Percentiles rank a stretch among this genome's conserved stretches.
phyloP scores from a whole-genome alignment of 2,888 invertebrate genomes.

The Sycophila texana region DNA sequence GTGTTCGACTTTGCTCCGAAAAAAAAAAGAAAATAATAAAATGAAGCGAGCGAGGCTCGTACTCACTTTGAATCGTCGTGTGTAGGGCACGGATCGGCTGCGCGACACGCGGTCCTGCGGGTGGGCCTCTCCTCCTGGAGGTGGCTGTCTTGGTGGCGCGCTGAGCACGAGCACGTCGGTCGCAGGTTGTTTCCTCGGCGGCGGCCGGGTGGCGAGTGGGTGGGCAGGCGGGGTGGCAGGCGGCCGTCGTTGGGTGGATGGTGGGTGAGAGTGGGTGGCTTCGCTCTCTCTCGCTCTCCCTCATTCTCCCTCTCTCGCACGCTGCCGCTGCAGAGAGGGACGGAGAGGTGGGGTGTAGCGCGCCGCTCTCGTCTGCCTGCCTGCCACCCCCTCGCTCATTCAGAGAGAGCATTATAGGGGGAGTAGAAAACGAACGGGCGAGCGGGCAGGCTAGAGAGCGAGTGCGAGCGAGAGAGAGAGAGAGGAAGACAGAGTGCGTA shows the following conservation, averaged over 20 bases:
- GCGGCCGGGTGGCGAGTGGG: slow-evolving; percentile 75
- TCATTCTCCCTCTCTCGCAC: slow-evolving; percentile 19
- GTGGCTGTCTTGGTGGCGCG: background rate
- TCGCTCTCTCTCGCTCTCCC: slow-evolving; percentile 63
- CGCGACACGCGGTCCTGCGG: too few relatives aligned
- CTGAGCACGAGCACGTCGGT: slow-evolving; percentile 4
- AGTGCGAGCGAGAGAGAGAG: slow-evolving; percentile 20
- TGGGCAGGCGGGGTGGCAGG: slow-evolving; percentile 74
- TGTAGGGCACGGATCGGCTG: too few relatives aligned
- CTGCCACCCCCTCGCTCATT: slow-evolving; percentile 53
- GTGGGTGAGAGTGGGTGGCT: slow-evolving; percentile 68
- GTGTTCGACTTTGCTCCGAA: too few relatives aligned
- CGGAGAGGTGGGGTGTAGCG: background rate
- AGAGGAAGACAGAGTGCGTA: background rate
- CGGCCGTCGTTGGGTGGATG: slow-evolving; percentile 66
- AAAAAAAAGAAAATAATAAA: too few relatives aligned
- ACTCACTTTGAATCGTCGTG: too few relatives aligned
- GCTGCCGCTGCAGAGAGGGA: slow-evolving; percentile 8
- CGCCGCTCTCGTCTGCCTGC: slow-evolving; percentile 12
- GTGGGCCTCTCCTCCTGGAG: too few relatives aligned
- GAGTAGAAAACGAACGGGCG: slow-evolving; percentile 62
- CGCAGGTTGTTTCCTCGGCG: slow-evolving; percentile 75
- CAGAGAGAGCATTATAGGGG: slow-evolving; percentile 66
- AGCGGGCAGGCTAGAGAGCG: background rate
- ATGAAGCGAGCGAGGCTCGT: too few relatives aligned